Base-by-base conservation (phyloP, 2,113 vertebrate genomes). In the Nematolebias whitei region DNA sequence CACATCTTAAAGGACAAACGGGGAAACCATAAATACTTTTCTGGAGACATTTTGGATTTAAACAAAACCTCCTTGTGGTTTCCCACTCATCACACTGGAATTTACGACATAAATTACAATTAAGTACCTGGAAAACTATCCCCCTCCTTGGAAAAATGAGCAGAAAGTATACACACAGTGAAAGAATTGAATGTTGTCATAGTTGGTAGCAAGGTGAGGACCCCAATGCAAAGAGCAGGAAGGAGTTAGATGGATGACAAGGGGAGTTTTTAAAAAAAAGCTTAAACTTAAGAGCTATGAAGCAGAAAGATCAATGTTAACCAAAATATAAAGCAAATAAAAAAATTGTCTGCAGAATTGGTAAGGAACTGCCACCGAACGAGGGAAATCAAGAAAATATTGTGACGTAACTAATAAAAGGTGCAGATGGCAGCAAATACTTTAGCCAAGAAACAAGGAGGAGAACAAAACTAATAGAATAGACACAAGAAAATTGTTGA, bases 41-140 rank as follows among this genome's bases (percentile, higher is more conserved):
- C 57, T 63, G 71, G 74, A 79, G 72, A 76, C 74, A 74, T 52
- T 68, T 76, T 69, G 60, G 68, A 65, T 82, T 70, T 63, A 74
- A 85, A 82, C 67, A 72, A 78, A 86, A 80, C 68, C 68, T 74
- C 73, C 74, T 67, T 77, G 82, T 76, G 80, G 74, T 78, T 86
- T 83, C 72, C 22, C 70, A 64, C 69, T 69, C 45, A 69, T 71
- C 84, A 68, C 68, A 45, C 54, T 71, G 83, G 77, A 87, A 86
- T 86, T 83, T 83, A 66, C 76, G 71, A 74, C 80, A 83, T 89
- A 82, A 89, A 89, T 87, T 83, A 82, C 75, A 83, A 85, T 86
- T 80, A 86, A 86, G 71, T 83, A 88, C 70, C 74, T 82, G 68
- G 70, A 86, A 87, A 86, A 76, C 58, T 61, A 63, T 69, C 60